These are phyloP conservation scores for Drosophila takahashii DNA, from an alignment of 1,140 invertebrate species.

Conservation along the genomic window DNA sequence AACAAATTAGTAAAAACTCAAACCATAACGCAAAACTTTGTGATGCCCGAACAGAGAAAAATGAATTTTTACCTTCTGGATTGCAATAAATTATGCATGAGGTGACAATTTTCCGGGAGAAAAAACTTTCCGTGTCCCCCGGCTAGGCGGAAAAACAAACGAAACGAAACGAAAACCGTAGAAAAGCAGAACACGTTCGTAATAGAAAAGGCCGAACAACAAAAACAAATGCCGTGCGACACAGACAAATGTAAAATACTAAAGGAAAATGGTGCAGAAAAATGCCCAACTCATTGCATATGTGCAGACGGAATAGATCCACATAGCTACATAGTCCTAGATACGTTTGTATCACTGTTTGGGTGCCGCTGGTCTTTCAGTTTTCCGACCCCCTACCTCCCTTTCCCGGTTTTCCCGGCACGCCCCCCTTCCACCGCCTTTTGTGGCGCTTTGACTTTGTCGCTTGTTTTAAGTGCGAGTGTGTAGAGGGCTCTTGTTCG, in stretches of 20 bases:
- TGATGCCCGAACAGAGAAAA: conserved; percentile 42
- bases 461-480: conserved; percentile 49
- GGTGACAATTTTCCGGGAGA: conserved; percentile 69
- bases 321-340: conserved; percentile 5
- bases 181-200: conserved; percentile 64
- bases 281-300: conserved; percentile 67
- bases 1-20: conserved; percentile 25
- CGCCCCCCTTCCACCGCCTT: conserved; percentile 2
- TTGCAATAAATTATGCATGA: conserved; percentile 83
- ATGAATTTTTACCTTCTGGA: conserved; percentile 72
- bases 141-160: conserved; percentile 46
- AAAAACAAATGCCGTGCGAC: conserved; percentile 61
- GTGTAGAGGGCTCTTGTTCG: conserved; percentile 43
- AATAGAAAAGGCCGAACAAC: conserved; percentile 59
- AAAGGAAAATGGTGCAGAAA: conserved; percentile 65
- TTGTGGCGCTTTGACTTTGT: conserved; percentile 66
- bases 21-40: conserved; percentile 41
- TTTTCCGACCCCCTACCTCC: conserved; percentile 1
- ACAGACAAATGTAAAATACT: conserved; percentile 60
- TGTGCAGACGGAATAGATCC: conserved; percentile 38
- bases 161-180: conserved; percentile 13
- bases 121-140: conserved; percentile 34
- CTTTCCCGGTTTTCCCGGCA: conserved; percentile 2
- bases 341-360: conserved; percentile 18
- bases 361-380: conserved; percentile 20